A percentile compares a stretch with the other conserved stretches of the same genome.
Conservation (phyloP, 2,888 invertebrate species). For the Plutella xylostella region DNA sequence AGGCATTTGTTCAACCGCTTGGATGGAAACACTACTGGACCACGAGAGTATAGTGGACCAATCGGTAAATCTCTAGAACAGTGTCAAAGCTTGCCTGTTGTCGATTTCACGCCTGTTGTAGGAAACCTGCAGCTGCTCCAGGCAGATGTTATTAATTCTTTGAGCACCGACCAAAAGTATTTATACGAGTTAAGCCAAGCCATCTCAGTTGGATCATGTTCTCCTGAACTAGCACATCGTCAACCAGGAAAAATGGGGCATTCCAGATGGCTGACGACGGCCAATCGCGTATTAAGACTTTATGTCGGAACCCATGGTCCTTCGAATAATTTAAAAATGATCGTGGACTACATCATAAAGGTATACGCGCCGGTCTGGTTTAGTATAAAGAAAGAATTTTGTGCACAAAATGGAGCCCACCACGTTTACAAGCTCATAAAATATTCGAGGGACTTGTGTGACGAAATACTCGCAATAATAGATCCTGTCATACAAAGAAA, state of each 20-base stretch:
- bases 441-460: slow-evolving; percentile 1
- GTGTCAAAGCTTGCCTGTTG: slow-evolving; percentile 11
- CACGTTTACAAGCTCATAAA: neutral
- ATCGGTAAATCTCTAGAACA: slow-evolving; percentile 21
- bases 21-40: slow-evolving; percentile 23
- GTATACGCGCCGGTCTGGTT: slow-evolving; percentile 7
- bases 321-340: neutral
- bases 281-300: slow-evolving; percentile 15
- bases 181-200: slow-evolving; percentile 11
- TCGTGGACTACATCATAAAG: slow-evolving; percentile 5
- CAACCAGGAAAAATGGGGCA: slow-evolving; percentile 18
- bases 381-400: neutral
- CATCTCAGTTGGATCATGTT: slow-evolving; percentile 11
- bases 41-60: slow-evolving; percentile 19
- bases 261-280: slow-evolving; percentile 19
- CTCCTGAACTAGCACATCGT: slow-evolving; percentile 11
- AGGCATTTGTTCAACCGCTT: slow-evolving; percentile 22
- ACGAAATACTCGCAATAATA: slow-evolving; percentile 5
- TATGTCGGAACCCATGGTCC: neutral
- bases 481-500: slow-evolving; percentile 9
- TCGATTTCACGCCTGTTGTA: neutral
- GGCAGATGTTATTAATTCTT: slow-evolving; percentile 6
- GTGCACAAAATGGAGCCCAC: neutral
- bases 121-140: neutral
- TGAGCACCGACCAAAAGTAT: slow-evolving; percentile 15